A percentile compares a stretch with the other conserved stretches of the same genome.
Conservation (phyloP, 2,888 invertebrate species). For the Sipunculus nudus region DNA sequence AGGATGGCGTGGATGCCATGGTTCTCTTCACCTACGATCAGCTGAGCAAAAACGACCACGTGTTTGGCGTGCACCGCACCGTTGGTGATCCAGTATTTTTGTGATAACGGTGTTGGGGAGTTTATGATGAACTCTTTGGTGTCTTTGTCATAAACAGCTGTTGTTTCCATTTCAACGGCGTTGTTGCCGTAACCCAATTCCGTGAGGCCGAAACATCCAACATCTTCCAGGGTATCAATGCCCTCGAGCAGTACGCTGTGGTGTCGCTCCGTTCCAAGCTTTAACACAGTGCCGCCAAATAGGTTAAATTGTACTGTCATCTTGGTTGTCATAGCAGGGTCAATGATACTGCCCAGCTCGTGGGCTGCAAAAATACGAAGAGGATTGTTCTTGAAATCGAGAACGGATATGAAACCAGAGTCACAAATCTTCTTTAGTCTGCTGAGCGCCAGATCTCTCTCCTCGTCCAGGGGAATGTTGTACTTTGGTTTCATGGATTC, state of each 20-base stretch:
- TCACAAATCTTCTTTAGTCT: constrained; percentile 44
- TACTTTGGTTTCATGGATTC: constrained; percentile 36
- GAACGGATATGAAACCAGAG: constrained; percentile 44
- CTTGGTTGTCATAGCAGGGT: constrained; percentile 46
- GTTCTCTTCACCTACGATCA: constrained; percentile 28
- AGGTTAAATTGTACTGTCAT: constrained; percentile 60
- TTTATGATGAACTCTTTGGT: constrained; percentile 43
- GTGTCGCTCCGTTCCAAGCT: constrained; percentile 64
- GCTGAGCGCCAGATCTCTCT: constrained; percentile 41
- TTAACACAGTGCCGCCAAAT: constrained; percentile 62
- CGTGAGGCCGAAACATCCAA: constrained; percentile 47
- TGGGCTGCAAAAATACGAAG: constrained; percentile 45
- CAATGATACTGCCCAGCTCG: constrained; percentile 44
- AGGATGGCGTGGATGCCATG: constrained; percentile 44
- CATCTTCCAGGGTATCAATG: constrained; percentile 43
- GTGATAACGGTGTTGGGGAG: constrained; percentile 40
- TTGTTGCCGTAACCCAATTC: constrained; percentile 50
- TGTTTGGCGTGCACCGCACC: constrained; percentile 51
- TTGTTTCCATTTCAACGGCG: constrained; percentile 50
- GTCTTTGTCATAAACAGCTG: constrained; percentile 43
- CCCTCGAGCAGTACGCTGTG: constrained; percentile 50
- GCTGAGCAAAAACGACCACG: constrained; percentile 45
- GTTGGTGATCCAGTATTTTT: constrained; percentile 52
- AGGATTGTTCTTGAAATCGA: constrained; percentile 45
- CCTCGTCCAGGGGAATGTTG: constrained; percentile 40